Conservation (phyloP, 1,140 invertebrate genomes). For the Heliconius eleuchia region DNA sequence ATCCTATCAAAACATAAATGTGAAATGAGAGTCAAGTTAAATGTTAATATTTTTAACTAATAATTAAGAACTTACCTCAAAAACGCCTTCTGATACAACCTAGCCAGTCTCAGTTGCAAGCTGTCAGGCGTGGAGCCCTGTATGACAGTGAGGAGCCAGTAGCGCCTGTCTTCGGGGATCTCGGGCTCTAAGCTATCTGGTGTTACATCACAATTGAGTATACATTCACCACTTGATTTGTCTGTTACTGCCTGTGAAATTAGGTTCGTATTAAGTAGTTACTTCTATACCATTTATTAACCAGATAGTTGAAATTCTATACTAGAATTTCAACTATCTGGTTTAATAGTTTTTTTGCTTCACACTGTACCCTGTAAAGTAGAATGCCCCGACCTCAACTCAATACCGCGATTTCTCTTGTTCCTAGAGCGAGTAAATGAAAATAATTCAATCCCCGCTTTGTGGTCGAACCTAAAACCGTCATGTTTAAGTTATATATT, state of each 20-base stretch:
- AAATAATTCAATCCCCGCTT: no score
- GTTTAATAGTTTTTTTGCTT: neutral
- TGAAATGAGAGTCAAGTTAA: no score
- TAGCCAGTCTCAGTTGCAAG: slow-evolving; percentile 83
- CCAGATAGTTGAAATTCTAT: no score
- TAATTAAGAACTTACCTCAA: slow-evolving; percentile 75
- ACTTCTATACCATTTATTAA: no score
- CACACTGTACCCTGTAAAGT: no score
- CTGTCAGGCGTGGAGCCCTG: slow-evolving; percentile 79
- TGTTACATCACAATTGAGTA: slow-evolving; percentile 63
- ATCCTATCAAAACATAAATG: no score
- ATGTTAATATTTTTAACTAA: neutral
- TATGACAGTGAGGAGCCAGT: slow-evolving; percentile 91
- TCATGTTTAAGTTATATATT: neutral
- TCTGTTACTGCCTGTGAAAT: slow-evolving; percentile 69
- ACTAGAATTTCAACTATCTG: neutral
- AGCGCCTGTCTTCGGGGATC: slow-evolving; percentile 83
- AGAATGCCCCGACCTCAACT: no score
- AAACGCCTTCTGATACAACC: slow-evolving; percentile 85
- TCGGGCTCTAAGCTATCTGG: slow-evolving; percentile 73
- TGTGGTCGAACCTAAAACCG: no score
- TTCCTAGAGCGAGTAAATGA: no score
- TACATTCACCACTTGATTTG: slow-evolving; percentile 69
- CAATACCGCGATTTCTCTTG: no score
- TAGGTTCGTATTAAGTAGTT: neutral